Evolutionary conservation across 2,113 vertebrate genomes (phyloP), one percentile per base, ranked within the genome.

Genomic region (Atlantisia rogersi): DNA sequence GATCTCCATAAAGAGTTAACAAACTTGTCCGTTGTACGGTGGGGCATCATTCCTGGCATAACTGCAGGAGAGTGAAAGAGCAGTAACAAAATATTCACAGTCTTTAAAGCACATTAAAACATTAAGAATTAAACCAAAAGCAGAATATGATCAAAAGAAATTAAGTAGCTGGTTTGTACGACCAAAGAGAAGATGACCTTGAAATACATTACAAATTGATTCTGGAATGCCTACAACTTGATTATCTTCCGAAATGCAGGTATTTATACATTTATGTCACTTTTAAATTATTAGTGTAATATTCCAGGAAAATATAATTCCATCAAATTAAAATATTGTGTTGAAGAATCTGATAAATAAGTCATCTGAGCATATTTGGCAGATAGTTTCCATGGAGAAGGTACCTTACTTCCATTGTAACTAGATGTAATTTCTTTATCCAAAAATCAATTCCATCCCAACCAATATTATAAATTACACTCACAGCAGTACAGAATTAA

Each of bases 311-410:
- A 91, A 82, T 89, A 69, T 22, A 90, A 90, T 93, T 56, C 19
- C 15, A 77, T 93, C 48, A 52, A 80, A 88, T 50, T 77, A 82
- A 90, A 69, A 62, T 77, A 76, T 26, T 55, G 5, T 67, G 11
- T 37, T 77, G 75, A 86, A 86, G 32, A 90, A 62, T 90, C 63
- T 75, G 79, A 90, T 85, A 91, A 94, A 82, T 95, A 94, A 95
- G 44, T 92, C 28, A 91, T 80, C 35, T 67, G 67, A 88, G 32
- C 46, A 15, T 80, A 81, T 82, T 70, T 85, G 89, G 78, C 50
- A 59, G 52, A 29, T 71, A 88, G 92, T 95, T 96, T 92, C 85
- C 64, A 77, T 92, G 78, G 82, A 93, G 79, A 91, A 88, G 26
- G 56, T 82, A 60, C 26, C 9, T n/a, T 78, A 29, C 39, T 84